A percentile compares a stretch with the other conserved stretches of the same genome.
These are phyloP conservation scores for Dromiciops gliroides DNA, from an alignment of 2,113 vertebrate species.

Conservation along the genomic window DNA sequence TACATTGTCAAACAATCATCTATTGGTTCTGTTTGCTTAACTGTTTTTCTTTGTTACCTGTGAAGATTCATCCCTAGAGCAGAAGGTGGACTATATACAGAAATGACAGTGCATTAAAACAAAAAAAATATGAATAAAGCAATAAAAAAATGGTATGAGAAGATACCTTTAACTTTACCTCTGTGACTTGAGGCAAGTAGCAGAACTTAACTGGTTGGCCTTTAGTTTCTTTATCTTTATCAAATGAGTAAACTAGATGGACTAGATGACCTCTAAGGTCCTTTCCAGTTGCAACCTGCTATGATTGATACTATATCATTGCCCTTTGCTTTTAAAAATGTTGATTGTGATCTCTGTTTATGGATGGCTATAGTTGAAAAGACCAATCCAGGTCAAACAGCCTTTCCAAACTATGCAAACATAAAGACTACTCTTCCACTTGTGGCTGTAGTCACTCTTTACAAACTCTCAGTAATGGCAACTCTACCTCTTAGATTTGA, in stretches of 20 bases:
- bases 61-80: background rate
- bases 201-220: background rate
- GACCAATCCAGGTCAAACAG: background rate
- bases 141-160: background rate
- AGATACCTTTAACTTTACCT: background rate
- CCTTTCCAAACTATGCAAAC: background rate
- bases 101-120: background rate
- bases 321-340: background rate
- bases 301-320: background rate
- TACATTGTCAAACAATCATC: background rate
- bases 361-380: background rate
- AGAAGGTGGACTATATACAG: background rate
- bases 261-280: fast-evolving
- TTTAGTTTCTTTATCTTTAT: background rate
- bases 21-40: background rate
- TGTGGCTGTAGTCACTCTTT: background rate
- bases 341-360: background rate
- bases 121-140: background rate
- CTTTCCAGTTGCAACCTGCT: background rate
- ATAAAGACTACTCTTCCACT: background rate
- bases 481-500: background rate
- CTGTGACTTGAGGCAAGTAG: background rate
- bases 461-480: background rate
- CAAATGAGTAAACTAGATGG: background rate
- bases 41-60: background rate